Conservation (phyloP, 2,888 invertebrate genomes). For the Tetragonisca angustula region DNA sequence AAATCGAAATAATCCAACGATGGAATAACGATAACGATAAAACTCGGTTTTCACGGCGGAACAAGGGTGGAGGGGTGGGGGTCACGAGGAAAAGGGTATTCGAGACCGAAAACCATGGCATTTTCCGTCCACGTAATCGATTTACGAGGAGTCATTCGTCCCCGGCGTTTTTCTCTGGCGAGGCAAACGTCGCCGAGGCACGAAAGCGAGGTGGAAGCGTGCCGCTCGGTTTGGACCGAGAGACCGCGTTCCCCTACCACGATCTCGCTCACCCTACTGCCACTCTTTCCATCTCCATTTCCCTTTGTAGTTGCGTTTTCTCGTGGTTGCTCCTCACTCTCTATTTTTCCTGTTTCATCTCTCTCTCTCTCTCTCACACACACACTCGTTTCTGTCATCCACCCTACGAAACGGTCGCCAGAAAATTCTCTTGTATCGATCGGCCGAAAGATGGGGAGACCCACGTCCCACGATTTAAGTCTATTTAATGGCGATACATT, state of each 20-base stretch:
- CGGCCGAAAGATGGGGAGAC: slow-evolving; percentile 40
- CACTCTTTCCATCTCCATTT: slow-evolving; percentile 73
- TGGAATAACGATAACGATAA: slow-evolving; percentile 43
- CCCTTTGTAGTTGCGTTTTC: slow-evolving; percentile 73
- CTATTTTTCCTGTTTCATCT: neutral
- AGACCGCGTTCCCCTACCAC: slow-evolving; percentile 52
- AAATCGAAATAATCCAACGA: slow-evolving; percentile 36
- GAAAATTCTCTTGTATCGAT: slow-evolving; percentile 55
- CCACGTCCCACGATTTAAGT: slow-evolving; percentile 53
- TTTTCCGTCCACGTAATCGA: slow-evolving; percentile 65
- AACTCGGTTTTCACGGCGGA: neutral
- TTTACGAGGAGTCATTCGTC: slow-evolving; percentile 68
- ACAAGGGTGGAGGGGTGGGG: neutral
- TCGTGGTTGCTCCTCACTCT: slow-evolving; percentile 60
- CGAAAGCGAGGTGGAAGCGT: slow-evolving; percentile 48
- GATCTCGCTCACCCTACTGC: slow-evolving; percentile 54
- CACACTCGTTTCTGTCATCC: slow-evolving; percentile 3
- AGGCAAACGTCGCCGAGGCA: slow-evolving; percentile 50
- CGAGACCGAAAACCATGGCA: slow-evolving; percentile 41
- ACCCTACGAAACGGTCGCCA: slow-evolving; percentile 42
- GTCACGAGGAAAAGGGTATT: neutral
- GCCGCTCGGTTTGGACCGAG: slow-evolving; percentile 47
- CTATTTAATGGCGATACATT: slow-evolving; percentile 60
- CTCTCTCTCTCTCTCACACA: neutral
- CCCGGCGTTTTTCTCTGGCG: slow-evolving; percentile 54